Base-by-base conservation (phyloP, 2,113 vertebrate genomes). In the Rhagologus leucostigma region DNA sequence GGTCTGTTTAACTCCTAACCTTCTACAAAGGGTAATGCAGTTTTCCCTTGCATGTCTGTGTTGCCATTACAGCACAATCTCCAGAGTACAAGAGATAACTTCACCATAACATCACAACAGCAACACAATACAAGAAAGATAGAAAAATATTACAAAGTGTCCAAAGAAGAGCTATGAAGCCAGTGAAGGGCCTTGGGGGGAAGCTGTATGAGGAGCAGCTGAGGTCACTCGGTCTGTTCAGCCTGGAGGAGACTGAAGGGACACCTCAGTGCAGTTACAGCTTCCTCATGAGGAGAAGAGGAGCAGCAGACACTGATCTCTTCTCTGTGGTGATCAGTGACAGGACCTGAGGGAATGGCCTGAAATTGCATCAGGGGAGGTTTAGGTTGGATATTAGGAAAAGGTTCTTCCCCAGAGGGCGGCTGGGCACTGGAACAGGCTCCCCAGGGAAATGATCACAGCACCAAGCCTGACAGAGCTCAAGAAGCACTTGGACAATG, bases 311-410 rank as follows among this genome's bases (percentile, higher is more conserved):
- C 20, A 59, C 13, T 59, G 21, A 44, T 13, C 26, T 22, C 19
- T 21, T 4, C 20, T 64, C 71, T 33, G 4, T 12, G 53, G 53
- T 44, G 21, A 76, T 6, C 42, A 26, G 42, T 35, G 44, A 12
- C 53, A 59, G 53, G 7, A 44, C 1, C 9, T 0, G 0, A 50
- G 26, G 37, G 8, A 68, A 52, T 13, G 32, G 52, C 32, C 62
- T 35, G 32, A 44, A 68, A 53, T 10, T 44, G 27, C 0, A 0
- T 1, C 46, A 68, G 44, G 2, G 37, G 2, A 76, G 32, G 53
- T 37, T 68, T 10, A 37, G 46, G 37, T 1, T 37, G 22, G 46
- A 27, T 19, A 44, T 12, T 1, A 44, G 53, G 33, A 68, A 50
- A 68, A 68, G 32, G 9, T 37, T 42, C 30, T 42, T 23, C 20